A percentile compares a stretch with the other conserved stretches of the same genome.
Conservation (phyloP, 2,113 vertebrate species). For the Conger conger region DNA sequence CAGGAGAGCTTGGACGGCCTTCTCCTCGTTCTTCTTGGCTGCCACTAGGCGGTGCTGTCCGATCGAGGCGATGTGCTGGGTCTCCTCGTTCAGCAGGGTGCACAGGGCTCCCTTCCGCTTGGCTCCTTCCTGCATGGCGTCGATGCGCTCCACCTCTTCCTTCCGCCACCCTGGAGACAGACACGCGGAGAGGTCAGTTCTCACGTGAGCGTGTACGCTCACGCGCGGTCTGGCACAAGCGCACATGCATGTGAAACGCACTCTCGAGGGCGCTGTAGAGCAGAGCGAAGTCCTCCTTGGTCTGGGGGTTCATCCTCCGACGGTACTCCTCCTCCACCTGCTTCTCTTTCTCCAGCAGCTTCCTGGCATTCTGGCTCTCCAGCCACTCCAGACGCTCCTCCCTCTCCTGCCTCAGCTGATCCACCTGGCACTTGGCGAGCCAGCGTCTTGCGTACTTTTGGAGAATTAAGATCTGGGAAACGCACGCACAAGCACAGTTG, state of each 20-base stretch:
- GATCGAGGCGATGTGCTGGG: slow-evolving; percentile 77
- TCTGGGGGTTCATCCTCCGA: slow-evolving; percentile 78
- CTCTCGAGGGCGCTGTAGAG: slow-evolving; percentile 82
- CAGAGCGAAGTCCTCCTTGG: slow-evolving; percentile 82
- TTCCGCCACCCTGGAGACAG: slow-evolving; percentile 76
- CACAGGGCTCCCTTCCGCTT: slow-evolving; percentile 85
- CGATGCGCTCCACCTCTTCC: slow-evolving; percentile 73
- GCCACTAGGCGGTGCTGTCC: slow-evolving; percentile 68
- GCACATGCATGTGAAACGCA: slow-evolving; percentile 58
- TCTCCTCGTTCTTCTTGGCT: slow-evolving; percentile 60
- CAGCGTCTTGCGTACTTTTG: slow-evolving; percentile 80
- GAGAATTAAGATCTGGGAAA: slow-evolving; percentile 74
- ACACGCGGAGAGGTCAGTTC: neutral
- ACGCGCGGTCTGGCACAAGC: neutral
- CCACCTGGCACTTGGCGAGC: slow-evolving; percentile 68
- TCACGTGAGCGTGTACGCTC: neutral
- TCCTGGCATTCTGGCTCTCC: slow-evolving; percentile 65
- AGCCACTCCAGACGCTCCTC: slow-evolving; percentile 69
- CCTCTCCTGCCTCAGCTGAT: slow-evolving; percentile 64
- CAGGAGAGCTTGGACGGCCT: slow-evolving; percentile 68
- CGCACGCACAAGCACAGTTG: slow-evolving; percentile 9
- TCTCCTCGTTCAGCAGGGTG: slow-evolving; percentile 83
- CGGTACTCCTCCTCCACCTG: slow-evolving; percentile 66
- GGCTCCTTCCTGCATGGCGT: slow-evolving; percentile 67
- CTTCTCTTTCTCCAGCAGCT: slow-evolving; percentile 72